Conservation (phyloP, 2,797 vertebrate species). For the Schizothorax lantsangensis region DNA sequence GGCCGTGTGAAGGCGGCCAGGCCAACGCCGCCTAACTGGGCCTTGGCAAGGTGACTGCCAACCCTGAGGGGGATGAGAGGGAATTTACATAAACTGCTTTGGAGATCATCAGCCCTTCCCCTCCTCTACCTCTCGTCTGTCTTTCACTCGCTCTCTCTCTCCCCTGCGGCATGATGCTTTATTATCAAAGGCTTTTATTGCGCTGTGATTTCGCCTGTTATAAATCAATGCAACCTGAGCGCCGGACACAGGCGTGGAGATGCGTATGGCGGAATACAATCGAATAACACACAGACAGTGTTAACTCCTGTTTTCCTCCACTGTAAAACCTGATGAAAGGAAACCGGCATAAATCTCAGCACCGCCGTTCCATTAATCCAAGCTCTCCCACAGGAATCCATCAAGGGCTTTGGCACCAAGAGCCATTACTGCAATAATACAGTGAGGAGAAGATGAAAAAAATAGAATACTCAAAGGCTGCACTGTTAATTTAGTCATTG, state of each 20-base stretch:
- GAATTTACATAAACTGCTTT: constrained; percentile 68
- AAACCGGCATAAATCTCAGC: constrained; percentile 58
- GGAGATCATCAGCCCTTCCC: constrained; percentile 57
- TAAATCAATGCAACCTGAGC: constrained; percentile 63
- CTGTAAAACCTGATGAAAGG: constrained; percentile 58
- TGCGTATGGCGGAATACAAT: constrained; percentile 51
- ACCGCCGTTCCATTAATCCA: constrained; percentile 62
- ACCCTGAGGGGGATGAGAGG: constrained; percentile 62
- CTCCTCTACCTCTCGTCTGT: constrained; percentile 20
- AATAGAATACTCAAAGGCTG: constrained; percentile 41
- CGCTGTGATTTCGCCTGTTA: constrained; percentile 60
- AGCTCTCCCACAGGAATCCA: constrained; percentile 59
- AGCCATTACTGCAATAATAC: constrained; percentile 62
- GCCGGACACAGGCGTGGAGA: constrained; percentile 50
- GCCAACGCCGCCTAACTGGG: constrained; percentile 67
- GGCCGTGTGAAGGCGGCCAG: constrained; percentile 67
- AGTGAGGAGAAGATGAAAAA: constrained; percentile 45
- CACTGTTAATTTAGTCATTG: constrained; percentile 54
- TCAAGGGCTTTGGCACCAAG: constrained; percentile 55
- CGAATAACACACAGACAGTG: constrained; percentile 57
- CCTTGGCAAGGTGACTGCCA: constrained; percentile 75
- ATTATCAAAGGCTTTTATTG: constrained; percentile 64
- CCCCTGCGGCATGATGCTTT: constrained; percentile 56
- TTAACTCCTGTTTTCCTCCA: constrained; percentile 59
- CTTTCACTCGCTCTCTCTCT: constrained; percentile 15